Evolutionary conservation across 2,113 vertebrate species (phyloP).

Genomic region (Motacilla tschutschensis): DNA sequence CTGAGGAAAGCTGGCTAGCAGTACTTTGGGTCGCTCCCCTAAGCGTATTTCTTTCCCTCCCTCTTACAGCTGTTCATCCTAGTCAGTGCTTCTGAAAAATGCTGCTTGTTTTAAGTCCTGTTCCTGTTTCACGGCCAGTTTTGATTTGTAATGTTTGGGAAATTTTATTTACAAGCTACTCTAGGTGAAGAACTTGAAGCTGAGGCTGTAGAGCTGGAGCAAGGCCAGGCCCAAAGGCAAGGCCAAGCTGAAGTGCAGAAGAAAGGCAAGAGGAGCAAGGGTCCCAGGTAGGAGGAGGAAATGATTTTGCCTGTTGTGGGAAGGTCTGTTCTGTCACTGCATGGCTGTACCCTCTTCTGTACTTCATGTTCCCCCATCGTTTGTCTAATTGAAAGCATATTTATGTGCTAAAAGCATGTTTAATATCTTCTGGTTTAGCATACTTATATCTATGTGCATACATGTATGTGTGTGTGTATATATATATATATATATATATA

Average conservation of each 20-base stretch:
- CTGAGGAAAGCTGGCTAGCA: no score
- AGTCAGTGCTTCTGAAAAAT: not conserved
- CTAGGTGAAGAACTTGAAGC: not conserved
- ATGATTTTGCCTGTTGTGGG: no score
- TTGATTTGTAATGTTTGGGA: not conserved
- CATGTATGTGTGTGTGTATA: no score
- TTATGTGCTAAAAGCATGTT: not conserved
- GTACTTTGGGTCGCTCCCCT: not conserved
- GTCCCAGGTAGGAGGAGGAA: constrained; percentile 11
- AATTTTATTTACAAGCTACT: not conserved
- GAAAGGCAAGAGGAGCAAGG: not conserved
- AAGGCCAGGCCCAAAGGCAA: not conserved
- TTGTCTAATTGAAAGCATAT: accelerated
- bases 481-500: no score
- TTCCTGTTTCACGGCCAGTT: not conserved
- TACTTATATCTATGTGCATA: accelerated
- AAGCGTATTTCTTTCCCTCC: accelerated
- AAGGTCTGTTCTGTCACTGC: not conserved
- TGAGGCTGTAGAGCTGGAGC: not conserved
- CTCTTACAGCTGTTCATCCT: not conserved
- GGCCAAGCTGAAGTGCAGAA: not conserved
- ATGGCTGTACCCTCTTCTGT: no score
- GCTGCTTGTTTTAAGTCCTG: not conserved
- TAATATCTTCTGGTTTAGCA: not conserved
- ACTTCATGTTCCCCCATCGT: not conserved